These are phyloP conservation scores for Lytechinus pictus DNA, from an alignment of 35 echinoderm and acorn worm species.

Conservation along the genomic window DNA sequence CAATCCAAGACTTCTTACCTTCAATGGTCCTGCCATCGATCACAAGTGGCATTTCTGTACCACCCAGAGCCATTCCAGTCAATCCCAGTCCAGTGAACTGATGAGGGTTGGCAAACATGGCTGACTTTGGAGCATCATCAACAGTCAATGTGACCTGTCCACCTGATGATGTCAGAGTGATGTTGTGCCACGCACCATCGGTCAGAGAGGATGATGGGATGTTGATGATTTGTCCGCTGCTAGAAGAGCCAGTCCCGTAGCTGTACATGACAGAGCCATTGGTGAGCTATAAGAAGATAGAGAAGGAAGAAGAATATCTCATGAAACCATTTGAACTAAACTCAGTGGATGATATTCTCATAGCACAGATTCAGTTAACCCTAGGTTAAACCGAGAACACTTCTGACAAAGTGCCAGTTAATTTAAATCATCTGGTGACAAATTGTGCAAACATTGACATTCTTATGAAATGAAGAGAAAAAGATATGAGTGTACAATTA, in stretches of 20 bases:
- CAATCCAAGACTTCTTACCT: constrained; percentile 56
- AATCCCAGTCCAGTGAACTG: constrained; percentile 81
- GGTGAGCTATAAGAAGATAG: not conserved
- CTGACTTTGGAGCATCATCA: constrained; percentile 55
- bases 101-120: constrained; percentile 74
- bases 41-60: constrained; percentile 57
- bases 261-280: constrained; percentile 48
- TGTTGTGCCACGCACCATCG: constrained; percentile 83
- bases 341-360: too few species aligned
- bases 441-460: too few species aligned
- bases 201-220: constrained; percentile 49
- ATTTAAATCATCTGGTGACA: too few species aligned
- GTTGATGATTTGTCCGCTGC: constrained; percentile 45
- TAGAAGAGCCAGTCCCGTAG: constrained; percentile 56
- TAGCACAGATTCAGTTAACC: too few species aligned
- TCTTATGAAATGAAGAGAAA: too few species aligned
- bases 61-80: constrained; percentile 65
- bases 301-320: not conserved
- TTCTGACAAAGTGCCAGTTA: too few species aligned
- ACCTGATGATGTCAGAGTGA: constrained; percentile 62
- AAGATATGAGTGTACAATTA: too few species aligned
- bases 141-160: constrained; percentile 58
- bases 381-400: too few species aligned
- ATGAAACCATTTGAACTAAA: not conserved
- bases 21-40: constrained; percentile 67